Evolutionary conservation across 2,113 vertebrate genomes (phyloP).

Genomic region (Chaetops frenatus): DNA sequence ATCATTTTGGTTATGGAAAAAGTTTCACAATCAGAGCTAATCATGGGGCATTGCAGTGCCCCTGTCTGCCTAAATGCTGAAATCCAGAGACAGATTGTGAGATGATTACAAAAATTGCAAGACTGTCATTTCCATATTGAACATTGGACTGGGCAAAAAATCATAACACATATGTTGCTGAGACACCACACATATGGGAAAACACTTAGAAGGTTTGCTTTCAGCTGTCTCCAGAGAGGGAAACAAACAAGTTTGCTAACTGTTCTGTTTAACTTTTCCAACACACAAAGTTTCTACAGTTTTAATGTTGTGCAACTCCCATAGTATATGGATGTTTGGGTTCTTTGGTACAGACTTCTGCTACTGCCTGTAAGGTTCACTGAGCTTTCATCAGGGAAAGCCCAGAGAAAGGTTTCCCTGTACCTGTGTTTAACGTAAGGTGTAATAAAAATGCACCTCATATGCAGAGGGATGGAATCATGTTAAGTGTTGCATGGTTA

Average conservation of each 20-base stretch:
- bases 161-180: constrained; percentile 24
- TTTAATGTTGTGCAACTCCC: not conserved
- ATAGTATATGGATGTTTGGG: not conserved
- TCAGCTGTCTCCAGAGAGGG: not conserved
- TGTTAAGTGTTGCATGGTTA: not conserved
- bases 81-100: constrained; percentile 45
- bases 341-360: not conserved
- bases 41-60: constrained; percentile 31
- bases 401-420: not conserved
- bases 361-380: not conserved
- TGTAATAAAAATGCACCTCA: not conserved
- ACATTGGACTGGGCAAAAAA: constrained; percentile 21
- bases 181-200: not conserved
- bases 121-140: constrained; percentile 66
- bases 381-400: not conserved
- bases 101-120: constrained; percentile 65
- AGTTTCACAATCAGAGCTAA: constrained; percentile 67
- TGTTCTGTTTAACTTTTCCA: constrained; percentile 11
- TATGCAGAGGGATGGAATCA: not conserved
- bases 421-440: not conserved
- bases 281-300: constrained; percentile 5
- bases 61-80: constrained; percentile 59
- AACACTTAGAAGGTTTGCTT: constrained; percentile 35
- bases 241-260: constrained; percentile 51
- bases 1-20: constrained; percentile 55